Base-by-base conservation (phyloP, 1,140 invertebrate genomes). In the Anoplophora glabripennis region DNA sequence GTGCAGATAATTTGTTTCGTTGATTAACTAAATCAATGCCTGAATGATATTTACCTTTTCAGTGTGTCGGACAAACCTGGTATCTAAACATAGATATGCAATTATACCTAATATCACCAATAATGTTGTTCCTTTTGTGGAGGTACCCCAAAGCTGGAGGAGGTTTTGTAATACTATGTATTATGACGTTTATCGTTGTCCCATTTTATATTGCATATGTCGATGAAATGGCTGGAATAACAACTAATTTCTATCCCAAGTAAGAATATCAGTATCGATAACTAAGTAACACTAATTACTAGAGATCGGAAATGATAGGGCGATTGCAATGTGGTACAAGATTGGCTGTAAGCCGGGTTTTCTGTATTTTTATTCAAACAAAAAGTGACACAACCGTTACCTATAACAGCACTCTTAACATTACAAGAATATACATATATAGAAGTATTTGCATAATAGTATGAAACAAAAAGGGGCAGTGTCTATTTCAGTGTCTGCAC, bases 31-130 rank as follows among this genome's bases (percentile, higher is more conserved):
- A 21, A 45, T 38, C 10, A 15, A 59, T 47, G 47, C 42, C 1
- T 46, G 41, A 45, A 57, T 59, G 28, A 66, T 58, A 28, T 45
- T 64, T 38, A 36, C 59, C 8, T 37, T 70, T 73, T 7, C 63
- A 84, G 85, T 88, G 87, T 69, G 38, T 79, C 1, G 49, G 48
- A 7, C 77, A 78, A 21, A 71, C 75, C 0, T 80, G 78, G 78
- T 80, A 78, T 46, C 53, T 81, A 10, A 73, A 86, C 2, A 83
- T 87, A 38, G 88, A 90, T 64, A 84, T 88, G 73, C 86, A 89
- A 69, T 79, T 88, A 38, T 86, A 84, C 61, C 66, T 84, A 11
- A 51, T 87, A 7, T 78, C 78, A 5, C 78, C 78, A 1, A 18
- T 80, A 4, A 59, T 81, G 5, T 57, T 81, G 12, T 73, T 70